Percentiles rank a stretch among this genome's conserved stretches.
Evolutionary conservation across 2,113 vertebrate species (phyloP).

Genomic region (Hymenochirus boettgeri): DNA sequence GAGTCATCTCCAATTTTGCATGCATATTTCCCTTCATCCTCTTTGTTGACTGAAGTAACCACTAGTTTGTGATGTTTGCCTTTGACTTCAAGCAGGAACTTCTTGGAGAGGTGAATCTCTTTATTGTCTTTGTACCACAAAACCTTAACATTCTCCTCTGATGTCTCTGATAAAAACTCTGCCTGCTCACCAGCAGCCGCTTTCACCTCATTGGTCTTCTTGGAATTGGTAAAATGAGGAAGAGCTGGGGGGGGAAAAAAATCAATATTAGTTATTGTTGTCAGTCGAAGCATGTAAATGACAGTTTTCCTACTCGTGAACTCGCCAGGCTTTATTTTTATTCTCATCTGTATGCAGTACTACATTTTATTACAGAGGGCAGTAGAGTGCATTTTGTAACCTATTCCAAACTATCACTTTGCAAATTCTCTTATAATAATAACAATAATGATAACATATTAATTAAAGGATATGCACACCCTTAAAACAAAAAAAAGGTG

Average conservation of each 20-base stretch:
- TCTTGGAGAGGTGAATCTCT: conserved; percentile 68
- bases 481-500: too few relatives aligned
- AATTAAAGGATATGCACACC: too few relatives aligned
- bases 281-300: too few relatives aligned
- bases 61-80: conserved; percentile 73
- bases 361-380: too few relatives aligned
- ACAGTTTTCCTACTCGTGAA: too few relatives aligned
- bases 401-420: too few relatives aligned
- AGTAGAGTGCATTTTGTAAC: too few relatives aligned
- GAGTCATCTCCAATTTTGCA: conserved; percentile 72
- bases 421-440: too few relatives aligned
- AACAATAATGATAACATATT: too few relatives aligned
- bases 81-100: conserved; percentile 60
- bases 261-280: too few relatives aligned
- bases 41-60: conserved; percentile 63
- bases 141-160: conserved; percentile 46
- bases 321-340: too few relatives aligned
- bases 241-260: conserved; percentile 52
- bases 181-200: conserved; percentile 39
- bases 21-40: conserved; percentile 76
- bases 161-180: conserved; percentile 56
- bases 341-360: too few relatives aligned
- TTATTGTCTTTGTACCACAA: conserved; percentile 65
- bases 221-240: conserved; percentile 53
- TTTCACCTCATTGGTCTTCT: conserved; percentile 47